phyloP scores from a whole-genome alignment of 2,113 vertebrate species.

The Calidris pugnax region DNA sequence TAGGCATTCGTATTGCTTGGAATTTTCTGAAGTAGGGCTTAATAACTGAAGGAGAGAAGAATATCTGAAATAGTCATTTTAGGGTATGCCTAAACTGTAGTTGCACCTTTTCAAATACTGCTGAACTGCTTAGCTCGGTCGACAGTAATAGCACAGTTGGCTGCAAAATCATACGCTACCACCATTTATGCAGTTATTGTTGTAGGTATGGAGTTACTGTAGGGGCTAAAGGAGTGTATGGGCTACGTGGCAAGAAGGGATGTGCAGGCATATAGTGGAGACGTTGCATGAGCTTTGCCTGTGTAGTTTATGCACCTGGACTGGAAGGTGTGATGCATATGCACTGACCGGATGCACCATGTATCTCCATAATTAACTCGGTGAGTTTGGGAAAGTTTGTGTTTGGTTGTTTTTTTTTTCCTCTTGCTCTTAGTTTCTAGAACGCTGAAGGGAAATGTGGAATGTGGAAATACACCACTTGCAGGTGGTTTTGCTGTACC shows the following conservation, averaged over 20 bases:
- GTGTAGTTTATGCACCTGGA: not conserved
- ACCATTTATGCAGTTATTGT: not conserved
- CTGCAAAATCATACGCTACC: not conserved
- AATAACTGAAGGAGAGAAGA: not conserved
- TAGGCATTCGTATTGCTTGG: not conserved
- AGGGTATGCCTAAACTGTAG: not conserved
- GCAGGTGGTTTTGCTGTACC: not conserved
- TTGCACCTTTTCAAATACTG: not conserved
- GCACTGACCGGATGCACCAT: not conserved
- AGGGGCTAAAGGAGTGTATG: not conserved
- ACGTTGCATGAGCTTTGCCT: not conserved
- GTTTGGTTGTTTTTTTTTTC: not conserved
- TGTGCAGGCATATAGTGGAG: not conserved
- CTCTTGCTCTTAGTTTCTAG: not conserved
- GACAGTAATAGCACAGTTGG: not conserved
- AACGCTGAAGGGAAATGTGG: not conserved
- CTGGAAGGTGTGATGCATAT: not conserved
- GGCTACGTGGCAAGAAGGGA: not conserved
- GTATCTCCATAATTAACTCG: not conserved
- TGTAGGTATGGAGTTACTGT: not conserved
- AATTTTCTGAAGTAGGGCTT: not conserved
- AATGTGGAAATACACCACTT: fast-evolving
- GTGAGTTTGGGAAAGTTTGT: not conserved
- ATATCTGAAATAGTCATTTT: not conserved
- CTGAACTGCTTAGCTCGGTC: not conserved